Percentiles rank a stretch among this genome's conserved stretches.
These are phyloP conservation scores for Pedetes capensis DNA, from an alignment of 2,113 vertebrate species.

Conservation along the genomic window DNA sequence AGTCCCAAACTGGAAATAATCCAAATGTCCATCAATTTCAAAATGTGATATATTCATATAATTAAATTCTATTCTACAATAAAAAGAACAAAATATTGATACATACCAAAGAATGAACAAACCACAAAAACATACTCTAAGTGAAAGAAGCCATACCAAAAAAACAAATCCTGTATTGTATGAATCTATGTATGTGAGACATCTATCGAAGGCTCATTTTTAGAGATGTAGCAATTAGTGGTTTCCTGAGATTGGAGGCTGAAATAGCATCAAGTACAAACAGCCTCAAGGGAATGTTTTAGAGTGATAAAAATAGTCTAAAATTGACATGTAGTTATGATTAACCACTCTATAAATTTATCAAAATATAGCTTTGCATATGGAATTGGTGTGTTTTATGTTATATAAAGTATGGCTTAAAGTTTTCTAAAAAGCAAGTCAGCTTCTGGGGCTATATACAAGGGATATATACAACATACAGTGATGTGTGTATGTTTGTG, in stretches of 20 bases:
- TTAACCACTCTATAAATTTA: not conserved
- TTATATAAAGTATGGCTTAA: not conserved
- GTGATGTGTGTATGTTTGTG: not conserved
- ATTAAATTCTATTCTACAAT: not conserved
- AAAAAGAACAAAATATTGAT: not conserved
- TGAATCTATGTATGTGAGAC: not conserved
- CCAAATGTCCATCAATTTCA: not conserved
- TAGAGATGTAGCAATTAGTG: not conserved
- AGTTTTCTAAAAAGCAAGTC: not conserved
- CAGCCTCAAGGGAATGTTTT: not conserved
- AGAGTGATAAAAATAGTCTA: not conserved
- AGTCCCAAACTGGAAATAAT: not conserved
- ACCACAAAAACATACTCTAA: not conserved
- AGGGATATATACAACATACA: not conserved
- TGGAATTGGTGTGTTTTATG: not conserved
- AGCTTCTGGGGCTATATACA: not conserved
- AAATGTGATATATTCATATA: not conserved
- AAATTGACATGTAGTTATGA: not conserved
- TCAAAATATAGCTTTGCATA: not conserved
- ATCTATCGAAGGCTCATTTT: not conserved
- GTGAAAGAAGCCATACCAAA: not conserved
- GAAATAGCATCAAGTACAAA: not conserved
- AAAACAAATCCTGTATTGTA: not conserved
- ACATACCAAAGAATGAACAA: not conserved
- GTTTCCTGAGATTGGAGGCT: not conserved